A percentile compares a stretch with the other conserved stretches of the same genome.
phyloP scores from a whole-genome alignment of 35 echinoderm and acorn worm genomes.

The Acanthaster planci region DNA sequence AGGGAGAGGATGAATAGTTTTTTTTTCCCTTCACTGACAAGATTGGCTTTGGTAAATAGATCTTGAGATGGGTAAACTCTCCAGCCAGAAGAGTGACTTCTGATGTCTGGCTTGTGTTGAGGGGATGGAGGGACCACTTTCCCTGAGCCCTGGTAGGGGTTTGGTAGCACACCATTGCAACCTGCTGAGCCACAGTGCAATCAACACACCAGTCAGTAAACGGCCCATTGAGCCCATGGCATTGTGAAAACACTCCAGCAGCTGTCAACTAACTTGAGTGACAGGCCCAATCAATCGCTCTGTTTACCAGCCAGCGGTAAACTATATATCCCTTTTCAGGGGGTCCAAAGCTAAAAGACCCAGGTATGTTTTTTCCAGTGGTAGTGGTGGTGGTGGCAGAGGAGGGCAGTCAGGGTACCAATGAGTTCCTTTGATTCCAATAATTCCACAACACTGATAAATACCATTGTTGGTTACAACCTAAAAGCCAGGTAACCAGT shows the following conservation, averaged over 20 bases:
- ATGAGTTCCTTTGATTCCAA: neutral
- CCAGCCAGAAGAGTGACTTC: too few species aligned
- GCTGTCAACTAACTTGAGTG: conserved; percentile 39
- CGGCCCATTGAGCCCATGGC: conserved; percentile 31
- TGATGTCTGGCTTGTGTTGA: too few species aligned
- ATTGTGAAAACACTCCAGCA: conserved; percentile 46
- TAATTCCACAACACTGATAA: neutral
- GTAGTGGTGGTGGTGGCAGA: too few species aligned
- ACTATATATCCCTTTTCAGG: conserved; percentile 20
- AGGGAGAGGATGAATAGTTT: too few species aligned
- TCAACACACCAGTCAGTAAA: conserved; percentile 28
- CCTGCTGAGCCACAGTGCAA: conserved; percentile 24
- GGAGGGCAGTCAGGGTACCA: neutral
- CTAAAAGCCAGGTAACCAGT: too few species aligned
- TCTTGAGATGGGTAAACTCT: too few species aligned
- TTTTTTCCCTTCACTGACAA: too few species aligned
- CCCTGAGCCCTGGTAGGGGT: too few species aligned
- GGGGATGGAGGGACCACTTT: too few species aligned
- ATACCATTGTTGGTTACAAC: conserved; percentile 3
- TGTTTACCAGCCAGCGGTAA: conserved; percentile 42
- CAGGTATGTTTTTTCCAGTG: conserved; percentile 6
- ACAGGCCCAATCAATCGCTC: conserved; percentile 37
- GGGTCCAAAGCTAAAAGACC: conserved; percentile 30
- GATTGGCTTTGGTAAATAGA: too few species aligned
- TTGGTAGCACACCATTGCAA: neutral